phyloP scores from a whole-genome alignment of 2,113 vertebrate genomes.

The Rhinolophus sinicus region DNA sequence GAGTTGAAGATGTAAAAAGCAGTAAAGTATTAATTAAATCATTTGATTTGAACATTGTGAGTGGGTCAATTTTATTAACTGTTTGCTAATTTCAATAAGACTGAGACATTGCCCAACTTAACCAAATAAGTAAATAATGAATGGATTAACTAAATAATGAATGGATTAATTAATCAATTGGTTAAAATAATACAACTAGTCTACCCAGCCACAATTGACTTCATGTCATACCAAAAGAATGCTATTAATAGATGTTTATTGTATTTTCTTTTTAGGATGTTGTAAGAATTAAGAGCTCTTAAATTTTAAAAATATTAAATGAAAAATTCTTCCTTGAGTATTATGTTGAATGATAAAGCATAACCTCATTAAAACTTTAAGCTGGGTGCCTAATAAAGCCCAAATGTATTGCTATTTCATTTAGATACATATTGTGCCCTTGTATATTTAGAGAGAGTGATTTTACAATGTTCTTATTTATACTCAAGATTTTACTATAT shows the following conservation, averaged over 20 bases:
- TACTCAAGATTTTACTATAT: neutral
- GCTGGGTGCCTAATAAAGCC: conserved; percentile 53
- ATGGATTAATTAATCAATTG: neutral
- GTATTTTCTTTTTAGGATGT: neutral
- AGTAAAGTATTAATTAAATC: neutral
- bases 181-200: neutral
- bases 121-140: neutral
- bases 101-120: neutral
- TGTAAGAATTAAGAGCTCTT: neutral
- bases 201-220: neutral
- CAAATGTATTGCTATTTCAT: neutral
- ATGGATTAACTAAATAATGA: neutral
- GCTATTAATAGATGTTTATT: neutral
- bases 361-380: neutral
- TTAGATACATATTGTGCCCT: conserved; percentile 35
- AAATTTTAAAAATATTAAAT: neutral
- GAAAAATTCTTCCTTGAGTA: neutral
- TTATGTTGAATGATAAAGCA: neutral
- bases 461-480: conserved; percentile 57
- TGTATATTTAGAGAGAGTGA: conserved; percentile 53
- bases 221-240: neutral
- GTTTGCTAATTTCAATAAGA: neutral
- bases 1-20: neutral
- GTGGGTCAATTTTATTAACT: neutral
- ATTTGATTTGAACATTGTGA: neutral